Evolutionary conservation across 2,888 invertebrate genomes (phyloP).

Genomic region (Tillus elongatus): DNA sequence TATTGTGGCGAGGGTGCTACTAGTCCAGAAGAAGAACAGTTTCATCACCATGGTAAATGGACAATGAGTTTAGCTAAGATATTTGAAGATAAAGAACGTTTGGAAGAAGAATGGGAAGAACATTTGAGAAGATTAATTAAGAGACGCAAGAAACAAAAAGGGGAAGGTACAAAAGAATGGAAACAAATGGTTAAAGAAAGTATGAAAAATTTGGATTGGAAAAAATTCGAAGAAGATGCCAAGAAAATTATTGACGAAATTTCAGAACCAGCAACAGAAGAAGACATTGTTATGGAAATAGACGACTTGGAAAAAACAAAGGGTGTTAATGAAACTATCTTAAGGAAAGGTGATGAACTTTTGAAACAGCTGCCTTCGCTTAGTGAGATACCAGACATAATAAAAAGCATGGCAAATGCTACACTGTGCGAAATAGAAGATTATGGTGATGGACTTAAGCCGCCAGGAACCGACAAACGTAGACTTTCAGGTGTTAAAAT

Average conservation of each 20-base stretch:
- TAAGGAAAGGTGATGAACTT: constrained; percentile 45
- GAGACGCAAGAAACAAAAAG: constrained; percentile 34
- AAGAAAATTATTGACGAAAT: constrained; percentile 43
- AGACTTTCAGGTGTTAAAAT: constrained; percentile 36
- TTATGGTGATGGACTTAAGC: constrained; percentile 26
- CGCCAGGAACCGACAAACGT: constrained; percentile 18
- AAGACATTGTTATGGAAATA: constrained; percentile 43
- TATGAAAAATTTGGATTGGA: constrained; percentile 57
- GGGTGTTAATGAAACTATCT: constrained; percentile 52
- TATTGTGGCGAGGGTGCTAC: constrained; percentile 65
- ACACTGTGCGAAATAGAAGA: constrained; percentile 49
- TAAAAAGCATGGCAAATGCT: constrained; percentile 53
- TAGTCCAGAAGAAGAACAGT: constrained; percentile 47
- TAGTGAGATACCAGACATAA: constrained; percentile 54
- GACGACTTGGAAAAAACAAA: constrained; percentile 52
- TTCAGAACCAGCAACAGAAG: constrained; percentile 29
- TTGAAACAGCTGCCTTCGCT: constrained; percentile 52
- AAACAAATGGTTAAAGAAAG: constrained; percentile 55
- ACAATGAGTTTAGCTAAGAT: constrained; percentile 60
- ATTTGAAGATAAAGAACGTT: constrained; percentile 67
- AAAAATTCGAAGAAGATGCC: constrained; percentile 52
- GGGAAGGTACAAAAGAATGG: constrained; percentile 44
- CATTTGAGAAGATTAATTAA: constrained; percentile 36
- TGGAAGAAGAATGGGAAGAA: constrained; percentile 56
- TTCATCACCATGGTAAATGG: constrained; percentile 47